Conservation (phyloP, 2,797 vertebrate species). For the Sandelia bainsii region DNA sequence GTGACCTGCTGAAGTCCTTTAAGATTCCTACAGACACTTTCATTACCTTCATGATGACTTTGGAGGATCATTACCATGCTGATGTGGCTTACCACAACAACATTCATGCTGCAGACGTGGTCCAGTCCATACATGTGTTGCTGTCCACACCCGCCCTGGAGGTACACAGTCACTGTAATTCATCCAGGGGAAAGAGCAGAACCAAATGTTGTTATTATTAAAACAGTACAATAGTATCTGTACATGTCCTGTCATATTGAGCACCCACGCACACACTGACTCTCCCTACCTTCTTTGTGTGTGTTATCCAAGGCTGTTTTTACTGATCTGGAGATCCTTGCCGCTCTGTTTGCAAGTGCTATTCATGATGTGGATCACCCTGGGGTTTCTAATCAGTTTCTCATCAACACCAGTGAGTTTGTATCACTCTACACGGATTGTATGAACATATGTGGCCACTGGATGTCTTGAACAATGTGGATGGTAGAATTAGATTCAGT, state of each 20-base stretch:
- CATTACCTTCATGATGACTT: constrained; percentile 91
- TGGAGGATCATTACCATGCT: constrained; percentile 92
- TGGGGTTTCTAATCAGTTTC: constrained; percentile 95
- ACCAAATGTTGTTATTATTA: neutral
- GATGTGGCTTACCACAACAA: constrained; percentile 95
- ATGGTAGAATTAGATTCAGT: neutral
- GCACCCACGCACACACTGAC: constrained; percentile 12
- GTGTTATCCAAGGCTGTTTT: constrained; percentile 88
- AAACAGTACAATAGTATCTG: neutral
- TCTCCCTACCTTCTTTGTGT: constrained; percentile 26
- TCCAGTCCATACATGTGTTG: constrained; percentile 92
- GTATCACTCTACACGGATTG: constrained; percentile 5
- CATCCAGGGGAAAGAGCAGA: neutral
- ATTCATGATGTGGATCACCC: constrained; percentile 97
- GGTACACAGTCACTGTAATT: constrained; percentile 72
- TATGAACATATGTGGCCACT: constrained; percentile 6
- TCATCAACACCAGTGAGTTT: constrained; percentile 95
- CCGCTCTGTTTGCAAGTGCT: constrained; percentile 92
- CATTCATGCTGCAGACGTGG: constrained; percentile 93
- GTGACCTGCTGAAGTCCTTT: constrained; percentile 93
- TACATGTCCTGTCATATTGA: neutral
- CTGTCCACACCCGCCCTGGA: constrained; percentile 92
- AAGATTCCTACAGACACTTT: constrained; percentile 91
- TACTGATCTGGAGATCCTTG: constrained; percentile 93
- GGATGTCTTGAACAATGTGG: constrained; percentile 21